These are phyloP conservation scores for Psammodynastes pulverulentus DNA, from an alignment of 2,113 vertebrate genomes.

Conservation along the genomic window DNA sequence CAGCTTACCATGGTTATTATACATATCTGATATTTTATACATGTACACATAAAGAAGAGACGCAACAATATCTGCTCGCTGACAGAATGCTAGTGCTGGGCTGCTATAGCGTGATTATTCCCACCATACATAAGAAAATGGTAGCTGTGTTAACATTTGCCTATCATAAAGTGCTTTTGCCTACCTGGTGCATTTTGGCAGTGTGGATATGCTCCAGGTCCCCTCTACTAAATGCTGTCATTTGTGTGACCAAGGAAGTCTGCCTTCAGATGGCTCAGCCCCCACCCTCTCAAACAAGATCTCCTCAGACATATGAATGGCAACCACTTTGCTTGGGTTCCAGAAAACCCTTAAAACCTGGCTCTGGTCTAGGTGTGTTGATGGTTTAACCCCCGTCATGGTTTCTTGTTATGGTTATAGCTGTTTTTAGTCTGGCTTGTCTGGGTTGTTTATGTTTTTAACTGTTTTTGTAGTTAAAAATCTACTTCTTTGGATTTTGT, in stretches of 20 bases:
- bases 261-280: neutral
- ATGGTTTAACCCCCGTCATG: neutral
- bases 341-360: neutral
- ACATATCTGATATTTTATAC: neutral
- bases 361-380: neutral
- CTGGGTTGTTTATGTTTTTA: neutral
- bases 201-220: neutral
- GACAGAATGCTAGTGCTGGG: neutral
- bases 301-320: neutral
- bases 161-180: neutral
- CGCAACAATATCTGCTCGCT: neutral
- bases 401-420: neutral
- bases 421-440: neutral
- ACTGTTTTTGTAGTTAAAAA: neutral
- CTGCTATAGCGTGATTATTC: neutral
- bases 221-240: neutral
- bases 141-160: neutral
- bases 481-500: neutral
- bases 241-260: neutral
- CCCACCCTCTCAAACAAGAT: neutral
- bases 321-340: neutral
- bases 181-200: neutral
- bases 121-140: neutral
- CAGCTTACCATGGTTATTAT: accelerated
- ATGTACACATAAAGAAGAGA: neutral